Evolutionary conservation across 1,140 invertebrate species (phyloP).

Genomic region (Andrena cerasifolii): DNA sequence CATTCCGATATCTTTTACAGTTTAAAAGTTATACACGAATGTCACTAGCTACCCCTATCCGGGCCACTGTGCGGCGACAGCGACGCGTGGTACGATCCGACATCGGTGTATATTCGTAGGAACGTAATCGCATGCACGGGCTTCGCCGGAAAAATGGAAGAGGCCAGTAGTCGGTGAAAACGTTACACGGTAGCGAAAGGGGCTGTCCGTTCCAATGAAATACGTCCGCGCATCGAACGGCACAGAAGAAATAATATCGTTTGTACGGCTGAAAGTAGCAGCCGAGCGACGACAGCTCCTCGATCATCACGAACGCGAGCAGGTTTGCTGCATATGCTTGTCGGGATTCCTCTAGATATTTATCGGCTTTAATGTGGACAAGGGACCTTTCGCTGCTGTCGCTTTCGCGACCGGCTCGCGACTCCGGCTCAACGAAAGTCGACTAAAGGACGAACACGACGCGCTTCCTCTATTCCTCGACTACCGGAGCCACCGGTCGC

Average conservation of each 20-base stretch:
- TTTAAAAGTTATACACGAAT: too few relatives aligned
- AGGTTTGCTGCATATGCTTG: slow-evolving; percentile 35
- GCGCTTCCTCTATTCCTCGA: background rate
- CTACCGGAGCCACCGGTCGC: background rate
- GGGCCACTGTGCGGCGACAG: too few relatives aligned
- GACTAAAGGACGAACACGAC: slow-evolving; percentile 12
- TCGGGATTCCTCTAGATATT: slow-evolving; percentile 57
- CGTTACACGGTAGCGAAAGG: slow-evolving; percentile 20
- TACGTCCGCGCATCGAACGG: background rate
- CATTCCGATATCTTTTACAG: too few relatives aligned
- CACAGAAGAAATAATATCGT: slow-evolving; percentile 39
- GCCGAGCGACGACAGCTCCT: slow-evolving; percentile 39
- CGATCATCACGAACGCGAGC: slow-evolving; percentile 47
- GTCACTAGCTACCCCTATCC: too few relatives aligned
- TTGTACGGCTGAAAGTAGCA: slow-evolving; percentile 21
- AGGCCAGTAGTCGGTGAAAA: background rate
- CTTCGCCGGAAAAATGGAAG: background rate
- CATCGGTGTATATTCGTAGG: background rate
- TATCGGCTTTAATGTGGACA: slow-evolving; percentile 57
- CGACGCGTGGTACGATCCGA: background rate
- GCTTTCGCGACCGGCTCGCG: slow-evolving; percentile 36
- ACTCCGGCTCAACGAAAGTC: slow-evolving; percentile 7
- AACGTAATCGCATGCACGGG: background rate
- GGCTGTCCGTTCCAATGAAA: slow-evolving; percentile 37
- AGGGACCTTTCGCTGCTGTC: slow-evolving; percentile 54